Base-by-base conservation (phyloP, 2,888 invertebrate species). In the Thalpophila matura region DNA sequence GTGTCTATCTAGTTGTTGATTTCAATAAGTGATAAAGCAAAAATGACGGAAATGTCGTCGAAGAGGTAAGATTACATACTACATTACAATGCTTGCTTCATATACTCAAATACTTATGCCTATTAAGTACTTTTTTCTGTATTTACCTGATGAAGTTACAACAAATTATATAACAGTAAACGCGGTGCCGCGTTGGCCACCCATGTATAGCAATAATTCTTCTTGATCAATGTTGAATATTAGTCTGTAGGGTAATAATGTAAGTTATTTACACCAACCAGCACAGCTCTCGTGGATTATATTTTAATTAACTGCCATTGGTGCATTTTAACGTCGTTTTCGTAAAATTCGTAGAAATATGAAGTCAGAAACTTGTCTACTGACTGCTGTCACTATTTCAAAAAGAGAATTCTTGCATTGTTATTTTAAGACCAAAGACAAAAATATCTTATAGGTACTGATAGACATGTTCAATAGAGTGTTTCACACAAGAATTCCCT, bases 1-100 rank as follows among this genome's bases (percentile, higher is more conserved):
- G 80, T 82, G 69, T 77, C n/a, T n/a, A 80, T 77, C 68, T 66
- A 66, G 74, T 68, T 77, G 69, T 73, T 86, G 79, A 82, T 81
- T 84, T 66, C 57, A 77, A 61, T 70, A 82, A 85, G 84, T 85
- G 84, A 84, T 83, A 79, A 51, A 82, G 66, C 80, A 74, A 91
- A 89, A 88, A 94, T 94, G 94, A 94, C 89, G 82, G 94, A 94
- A 90, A 94, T 91, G 89, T 91, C 94, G 85, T 93, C 95, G 64
- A 94, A 94, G 84, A 94, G 92, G 94, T 93, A 89, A 91, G 89
- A 86, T 74, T 72, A 69, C 47, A 61, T 69, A 12, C 43, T 35
- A 33, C 22, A 16, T 33, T 37, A 57, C 6, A 38, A 51, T 55
- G 38, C 42, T 42, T 47, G 5, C 42, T 53, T 53, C 22, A 16